Evolutionary conservation across 2,888 invertebrate genomes (phyloP).

Genomic region (Harpalus rubripes): DNA sequence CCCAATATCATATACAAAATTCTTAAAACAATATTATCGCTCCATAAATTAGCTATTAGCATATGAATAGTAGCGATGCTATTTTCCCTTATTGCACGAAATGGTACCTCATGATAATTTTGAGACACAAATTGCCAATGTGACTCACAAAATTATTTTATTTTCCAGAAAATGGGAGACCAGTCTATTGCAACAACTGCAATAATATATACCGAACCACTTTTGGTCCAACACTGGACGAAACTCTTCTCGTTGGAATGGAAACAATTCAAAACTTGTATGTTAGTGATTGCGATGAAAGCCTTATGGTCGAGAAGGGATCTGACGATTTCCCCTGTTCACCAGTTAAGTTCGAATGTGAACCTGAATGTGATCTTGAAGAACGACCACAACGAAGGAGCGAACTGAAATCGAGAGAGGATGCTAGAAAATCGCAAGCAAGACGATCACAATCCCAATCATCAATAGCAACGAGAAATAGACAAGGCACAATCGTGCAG

Average conservation of each 20-base stretch:
- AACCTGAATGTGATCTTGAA: not conserved
- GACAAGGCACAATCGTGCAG: too few relatives aligned
- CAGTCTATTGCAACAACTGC: not conserved
- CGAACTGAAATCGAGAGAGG: too few relatives aligned
- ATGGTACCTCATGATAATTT: too few relatives aligned
- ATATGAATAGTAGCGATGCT: too few relatives aligned
- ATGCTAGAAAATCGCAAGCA: too few relatives aligned
- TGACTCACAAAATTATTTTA: not conserved
- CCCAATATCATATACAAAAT: too few relatives aligned
- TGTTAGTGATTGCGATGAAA: not conserved
- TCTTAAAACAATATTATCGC: too few relatives aligned
- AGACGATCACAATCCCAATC: too few relatives aligned
- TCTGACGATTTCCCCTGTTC: not conserved
- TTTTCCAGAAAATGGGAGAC: not conserved
- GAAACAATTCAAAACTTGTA: constrained; percentile 69
- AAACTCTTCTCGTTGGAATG: constrained; percentile 74
- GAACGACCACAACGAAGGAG: not conserved
- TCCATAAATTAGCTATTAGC: not conserved
- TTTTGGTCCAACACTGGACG: constrained; percentile 74
- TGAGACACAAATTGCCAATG: not conserved
- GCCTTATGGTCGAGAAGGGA: not conserved
- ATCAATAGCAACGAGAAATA: too few relatives aligned
- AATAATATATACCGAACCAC: constrained; percentile 68
- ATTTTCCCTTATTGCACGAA: too few relatives aligned
- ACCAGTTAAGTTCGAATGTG: not conserved